Evolutionary conservation across 2,888 invertebrate species (phyloP), one percentile per base, ranked within the genome.

Genomic region (Morpho deidamia): DNA sequence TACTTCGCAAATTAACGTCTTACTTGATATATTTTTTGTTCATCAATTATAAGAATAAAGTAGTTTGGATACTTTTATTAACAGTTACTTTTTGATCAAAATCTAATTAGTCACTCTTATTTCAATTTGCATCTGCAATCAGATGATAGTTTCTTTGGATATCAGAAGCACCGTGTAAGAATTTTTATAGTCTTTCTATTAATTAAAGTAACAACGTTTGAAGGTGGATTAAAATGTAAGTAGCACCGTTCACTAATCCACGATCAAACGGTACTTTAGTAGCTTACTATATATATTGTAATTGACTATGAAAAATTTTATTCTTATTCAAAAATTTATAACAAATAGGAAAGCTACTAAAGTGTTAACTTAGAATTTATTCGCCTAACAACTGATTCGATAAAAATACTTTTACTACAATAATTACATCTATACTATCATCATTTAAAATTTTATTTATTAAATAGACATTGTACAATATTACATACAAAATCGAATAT

Each of bases 91-190:
- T 66, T 70, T 68, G 62, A 59, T 65, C 61, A 70, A 68, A 70
- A 68, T 78, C 73, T 78, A 76, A 79, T 71, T 74, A 68, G 71
- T 75, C 70, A 72, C 74, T 77, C 73, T n/a, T 55, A 55, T 81
- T 80, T 79, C 75, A 76, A 81, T 70, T 81, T 72, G 74, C 78
- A 80, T 81, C 76, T 81, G 75, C 80, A 79, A 74, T 79, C 78
- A 78, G 78, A 81, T 76, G 74, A 76, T 76, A 71, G 69, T 70
- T 78, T 78, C 73, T 80, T 80, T 83, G 80, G 78, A 81, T 79
- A 73, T 78, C 74, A 76, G 76, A 80, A 83, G 73, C 69, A 74
- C 78, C 75, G 78, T 74, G 79, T 82, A 83, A 83, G 81, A 71
- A 48, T 41, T 49, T 42, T 77, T 75, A 74, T 73, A 63, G 76